These are phyloP conservation scores for Lathronympha strigana DNA, from an alignment of 2,888 invertebrate genomes.

Conservation along the genomic window DNA sequence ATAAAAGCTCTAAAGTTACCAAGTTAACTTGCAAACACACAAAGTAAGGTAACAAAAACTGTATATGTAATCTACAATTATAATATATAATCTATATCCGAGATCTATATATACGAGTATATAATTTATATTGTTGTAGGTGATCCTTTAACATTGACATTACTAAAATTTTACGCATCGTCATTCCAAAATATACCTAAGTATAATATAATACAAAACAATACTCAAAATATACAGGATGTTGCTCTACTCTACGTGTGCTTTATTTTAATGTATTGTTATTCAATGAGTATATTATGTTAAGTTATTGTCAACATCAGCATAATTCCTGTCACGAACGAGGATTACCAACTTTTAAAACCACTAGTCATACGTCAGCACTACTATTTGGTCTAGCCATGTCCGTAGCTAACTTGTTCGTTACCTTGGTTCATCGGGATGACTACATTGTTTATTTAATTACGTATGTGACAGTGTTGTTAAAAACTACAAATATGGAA, in stretches of 20 bases:
- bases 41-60: no score
- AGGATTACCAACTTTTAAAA: conserved; percentile 2
- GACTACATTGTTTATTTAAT: conserved; percentile 15
- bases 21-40: no score
- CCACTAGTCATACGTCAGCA: conserved; percentile 17
- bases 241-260: not conserved
- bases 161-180: not conserved
- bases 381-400: conserved; percentile 27
- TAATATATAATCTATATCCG: no score
- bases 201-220: not conserved
- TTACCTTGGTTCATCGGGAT: conserved; percentile 5
- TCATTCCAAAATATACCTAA: not conserved
- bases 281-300: conserved; percentile 17
- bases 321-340: conserved; percentile 25
- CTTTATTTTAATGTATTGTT: conserved; percentile 8
- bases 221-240: not conserved
- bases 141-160: conserved; percentile 19
- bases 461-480: conserved; percentile 11
- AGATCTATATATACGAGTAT: no score
- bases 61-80: no score
- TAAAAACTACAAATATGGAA: conserved; percentile 6
- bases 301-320: conserved; percentile 24
- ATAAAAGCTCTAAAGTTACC: no score
- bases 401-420: conserved; percentile 1
- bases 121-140: no score